Evolutionary conservation across 1,140 invertebrate species (phyloP).

Genomic region (Melipona quadrifasciata): DNA sequence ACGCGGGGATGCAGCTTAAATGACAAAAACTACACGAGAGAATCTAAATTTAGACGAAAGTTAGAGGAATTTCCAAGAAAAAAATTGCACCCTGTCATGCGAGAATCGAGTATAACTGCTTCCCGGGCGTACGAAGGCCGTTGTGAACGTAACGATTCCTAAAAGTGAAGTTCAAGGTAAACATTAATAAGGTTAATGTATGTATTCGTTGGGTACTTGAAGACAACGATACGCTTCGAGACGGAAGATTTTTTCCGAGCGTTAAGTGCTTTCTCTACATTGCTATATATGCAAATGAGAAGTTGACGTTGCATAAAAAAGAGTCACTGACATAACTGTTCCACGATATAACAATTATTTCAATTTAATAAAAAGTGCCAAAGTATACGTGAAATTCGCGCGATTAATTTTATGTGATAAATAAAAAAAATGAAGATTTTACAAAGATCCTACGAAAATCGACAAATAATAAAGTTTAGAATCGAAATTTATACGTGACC

Average conservation of each 20-base stretch:
- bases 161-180: conserved; percentile 34
- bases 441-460: background rate
- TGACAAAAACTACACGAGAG: background rate
- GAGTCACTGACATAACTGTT: background rate
- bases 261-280: background rate
- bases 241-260: no score
- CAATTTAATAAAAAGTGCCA: background rate
- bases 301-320: background rate
- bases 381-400: no score
- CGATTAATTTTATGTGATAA: background rate
- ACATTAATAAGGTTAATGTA: conserved; percentile 34
- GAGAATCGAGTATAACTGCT: background rate
- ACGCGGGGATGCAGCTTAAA: background rate
- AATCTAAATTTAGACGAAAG: background rate
- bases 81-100: background rate
- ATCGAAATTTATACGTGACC: background rate
- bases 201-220: conserved; percentile 1
- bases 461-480: no score
- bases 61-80: background rate
- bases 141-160: conserved; percentile 4
- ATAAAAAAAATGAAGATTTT: no score
- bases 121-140: background rate
- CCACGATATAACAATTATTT: background rate
- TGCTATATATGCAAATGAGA: background rate
- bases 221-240: background rate